These are phyloP conservation scores for Suncus etruscus DNA, from an alignment of 2,113 vertebrate genomes.

Conservation along the genomic window DNA sequence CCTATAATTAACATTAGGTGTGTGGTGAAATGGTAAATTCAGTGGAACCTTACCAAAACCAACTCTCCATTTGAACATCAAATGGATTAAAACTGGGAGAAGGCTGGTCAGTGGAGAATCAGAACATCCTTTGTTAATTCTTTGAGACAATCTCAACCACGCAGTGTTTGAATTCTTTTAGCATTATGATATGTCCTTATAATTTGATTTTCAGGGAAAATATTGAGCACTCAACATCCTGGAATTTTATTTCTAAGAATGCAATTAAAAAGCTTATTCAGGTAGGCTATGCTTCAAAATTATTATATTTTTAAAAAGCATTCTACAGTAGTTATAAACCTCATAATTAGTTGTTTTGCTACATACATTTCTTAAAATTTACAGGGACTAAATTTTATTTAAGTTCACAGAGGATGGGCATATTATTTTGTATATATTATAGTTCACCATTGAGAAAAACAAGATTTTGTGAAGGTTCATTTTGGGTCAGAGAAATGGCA, in stretches of 20 bases:
- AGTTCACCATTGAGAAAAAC: slow-evolving; percentile 24
- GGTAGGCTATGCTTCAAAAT: background rate
- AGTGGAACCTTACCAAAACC: slow-evolving; percentile 47
- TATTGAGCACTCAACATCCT: slow-evolving; percentile 45
- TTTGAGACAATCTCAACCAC: slow-evolving; percentile 70
- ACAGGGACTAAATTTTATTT: slow-evolving; percentile 44
- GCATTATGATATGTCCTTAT: slow-evolving; percentile 68
- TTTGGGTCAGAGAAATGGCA: background rate
- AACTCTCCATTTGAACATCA: slow-evolving; percentile 52
- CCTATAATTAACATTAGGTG: background rate
- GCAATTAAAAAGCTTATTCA: slow-evolving; percentile 25
- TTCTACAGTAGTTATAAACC: background rate
- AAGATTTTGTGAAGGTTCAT: background rate
- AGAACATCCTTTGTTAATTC: slow-evolving; percentile 66
- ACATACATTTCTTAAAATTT: slow-evolving; percentile 24
- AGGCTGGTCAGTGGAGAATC: background rate
- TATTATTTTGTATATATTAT: background rate
- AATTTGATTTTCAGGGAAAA: slow-evolving; percentile 49
- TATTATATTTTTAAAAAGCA: slow-evolving; percentile 36
- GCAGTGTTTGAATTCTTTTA: slow-evolving; percentile 69
- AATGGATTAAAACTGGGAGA: slow-evolving; percentile 50
- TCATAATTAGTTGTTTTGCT: slow-evolving; percentile 23
- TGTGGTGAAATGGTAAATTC: background rate
- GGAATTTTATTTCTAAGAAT: slow-evolving; percentile 58
- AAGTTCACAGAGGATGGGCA: background rate